A percentile compares a stretch with the other conserved stretches of the same genome.
Conservation (phyloP, 2,888 invertebrate genomes). For the Lumbricus terrestris region DNA sequence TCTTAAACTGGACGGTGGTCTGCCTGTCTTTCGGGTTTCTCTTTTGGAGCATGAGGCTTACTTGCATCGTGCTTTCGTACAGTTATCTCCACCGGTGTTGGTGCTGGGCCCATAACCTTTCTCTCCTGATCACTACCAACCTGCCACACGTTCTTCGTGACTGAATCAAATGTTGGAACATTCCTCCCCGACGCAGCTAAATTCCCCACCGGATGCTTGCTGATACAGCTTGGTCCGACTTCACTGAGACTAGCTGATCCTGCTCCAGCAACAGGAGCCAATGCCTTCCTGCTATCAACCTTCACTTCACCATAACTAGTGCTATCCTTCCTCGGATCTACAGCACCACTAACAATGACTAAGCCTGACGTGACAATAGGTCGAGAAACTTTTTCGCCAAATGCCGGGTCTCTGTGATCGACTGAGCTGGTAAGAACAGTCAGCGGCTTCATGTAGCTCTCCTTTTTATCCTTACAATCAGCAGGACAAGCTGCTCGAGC, state of each 20-base stretch:
- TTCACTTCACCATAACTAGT: not conserved
- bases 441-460: not conserved
- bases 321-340: not conserved
- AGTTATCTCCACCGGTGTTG: slow-evolving; percentile 8
- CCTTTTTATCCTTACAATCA: not conserved
- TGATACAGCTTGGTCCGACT: not conserved
- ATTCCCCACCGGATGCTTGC: not conserved
- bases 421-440: not conserved
- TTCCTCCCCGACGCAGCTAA: not conserved
- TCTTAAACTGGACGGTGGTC: slow-evolving; percentile 9
- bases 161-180: not conserved
- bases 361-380: not conserved
- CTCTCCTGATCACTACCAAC: not conserved
- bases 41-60: not conserved
- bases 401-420: not conserved
- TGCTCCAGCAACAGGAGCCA: not conserved
- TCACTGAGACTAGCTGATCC: not conserved
- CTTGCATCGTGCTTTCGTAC: not conserved
- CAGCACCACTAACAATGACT: not conserved
- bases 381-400: not conserved
- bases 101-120: not conserved
- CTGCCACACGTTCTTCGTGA: not conserved
- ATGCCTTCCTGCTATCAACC: not conserved
- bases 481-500: not conserved
- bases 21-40: not conserved